Base-by-base conservation (phyloP, 2,113 vertebrate genomes). In the Sceloporus tristichus region DNA sequence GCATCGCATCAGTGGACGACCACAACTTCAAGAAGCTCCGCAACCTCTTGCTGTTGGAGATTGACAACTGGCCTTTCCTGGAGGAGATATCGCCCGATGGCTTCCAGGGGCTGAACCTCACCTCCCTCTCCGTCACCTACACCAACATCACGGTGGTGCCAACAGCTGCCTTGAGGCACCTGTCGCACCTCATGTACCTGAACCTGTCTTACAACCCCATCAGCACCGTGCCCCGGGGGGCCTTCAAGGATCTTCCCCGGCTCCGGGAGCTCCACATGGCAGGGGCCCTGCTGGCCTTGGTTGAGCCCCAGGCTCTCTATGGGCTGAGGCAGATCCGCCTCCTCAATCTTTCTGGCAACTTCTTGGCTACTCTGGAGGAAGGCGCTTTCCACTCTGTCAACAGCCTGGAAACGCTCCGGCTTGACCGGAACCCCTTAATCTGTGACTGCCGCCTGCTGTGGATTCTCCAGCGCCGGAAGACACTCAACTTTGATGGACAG, bases 361-460 rank as follows among this genome's bases (percentile, higher is more conserved):
- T 95, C 74, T 94, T 99, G 88, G 96, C 98, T 89, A 99, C 98
- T 0, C 92, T 99, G 94, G 99, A 99, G 91, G 99, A 99, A 90
- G 96, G 95, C 87, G 96, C 98, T 62, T 99, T 99, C 95, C 98
- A 99, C 91, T 99, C 99, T 0, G 98, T 99, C 56, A 98, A 98
- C 96, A 98, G 97, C 0, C 95, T 99, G 94, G 98, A 99, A 96
- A 98, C 98, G 0, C 95, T 99, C 91, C 97, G 99, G 5, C 95
- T 99, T 90, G 99, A 99, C 84, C 96, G 96, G 65, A 99, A 99
- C 95, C 99, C 99, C 2, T 94, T 99, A 91, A 97, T 98, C 86
- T 99, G 99, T 0, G 99, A 99, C 96, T 99, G 99, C 87, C 98
- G 99, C 59, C 97, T 99, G 75, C 97, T 99, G 18, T 99, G 99